These are phyloP conservation scores for Zhengitettix transpicula DNA, from an alignment of 2,888 invertebrate species.

Conservation along the genomic window DNA sequence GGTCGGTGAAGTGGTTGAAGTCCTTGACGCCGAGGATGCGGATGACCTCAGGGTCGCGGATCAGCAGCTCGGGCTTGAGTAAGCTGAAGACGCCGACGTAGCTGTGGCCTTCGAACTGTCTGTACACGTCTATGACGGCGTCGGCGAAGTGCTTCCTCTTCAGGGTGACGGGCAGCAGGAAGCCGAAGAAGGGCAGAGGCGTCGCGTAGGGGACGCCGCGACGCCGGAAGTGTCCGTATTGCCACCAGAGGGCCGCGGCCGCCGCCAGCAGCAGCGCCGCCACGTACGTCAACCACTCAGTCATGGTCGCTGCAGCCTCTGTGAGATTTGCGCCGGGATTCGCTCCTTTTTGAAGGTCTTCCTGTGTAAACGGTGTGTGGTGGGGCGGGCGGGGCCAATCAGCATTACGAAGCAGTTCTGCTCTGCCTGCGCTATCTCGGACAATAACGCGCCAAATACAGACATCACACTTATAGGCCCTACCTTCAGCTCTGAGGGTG, in stretches of 20 bases:
- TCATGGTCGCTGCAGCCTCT: too few relatives aligned
- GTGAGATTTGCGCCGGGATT: too few relatives aligned
- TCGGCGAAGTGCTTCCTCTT: background rate
- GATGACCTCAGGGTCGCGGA: background rate
- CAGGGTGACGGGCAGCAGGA: background rate
- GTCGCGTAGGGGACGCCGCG: background rate
- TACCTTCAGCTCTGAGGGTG: too few relatives aligned
- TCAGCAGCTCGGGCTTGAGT: background rate
- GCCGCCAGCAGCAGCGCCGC: background rate
- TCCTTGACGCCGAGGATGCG: background rate
- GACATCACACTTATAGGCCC: too few relatives aligned
- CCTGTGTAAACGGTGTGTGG: too few relatives aligned
- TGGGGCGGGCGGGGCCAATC: too few relatives aligned
- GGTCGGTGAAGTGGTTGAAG: background rate
- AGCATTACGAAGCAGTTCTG: too few relatives aligned
- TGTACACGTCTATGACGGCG: background rate
- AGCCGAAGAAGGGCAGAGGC: background rate
- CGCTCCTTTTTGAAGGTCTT: too few relatives aligned
- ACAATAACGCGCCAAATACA: too few relatives aligned
- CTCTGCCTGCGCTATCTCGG: too few relatives aligned
- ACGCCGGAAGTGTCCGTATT: background rate
- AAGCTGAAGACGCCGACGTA: background rate
- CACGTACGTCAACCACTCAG: too few relatives aligned
- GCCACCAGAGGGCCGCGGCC: background rate
- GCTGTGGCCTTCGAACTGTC: background rate